These are phyloP conservation scores for Tenualosa ilisha DNA, from an alignment of 2,797 vertebrate genomes.

Conservation along the genomic window DNA sequence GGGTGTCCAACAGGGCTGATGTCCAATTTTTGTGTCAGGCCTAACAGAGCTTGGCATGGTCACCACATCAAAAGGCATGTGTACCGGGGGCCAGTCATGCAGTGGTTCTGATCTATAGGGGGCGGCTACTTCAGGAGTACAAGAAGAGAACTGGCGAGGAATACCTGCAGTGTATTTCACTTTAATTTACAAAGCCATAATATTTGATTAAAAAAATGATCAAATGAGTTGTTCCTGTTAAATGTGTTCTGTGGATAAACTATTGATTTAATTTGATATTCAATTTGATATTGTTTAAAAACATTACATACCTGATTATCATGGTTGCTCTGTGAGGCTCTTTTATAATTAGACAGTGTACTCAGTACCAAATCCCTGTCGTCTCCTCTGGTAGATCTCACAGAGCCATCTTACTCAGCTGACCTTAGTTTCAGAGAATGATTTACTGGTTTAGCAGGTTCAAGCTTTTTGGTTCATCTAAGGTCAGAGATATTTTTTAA, in stretches of 20 bases:
- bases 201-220: no score
- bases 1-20: constrained; percentile 82
- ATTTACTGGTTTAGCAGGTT: background rate
- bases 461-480: background rate
- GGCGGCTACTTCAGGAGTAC: constrained; percentile 64
- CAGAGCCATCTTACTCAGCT: background rate
- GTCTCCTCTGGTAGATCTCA: background rate
- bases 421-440: background rate
- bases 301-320: no score
- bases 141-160: constrained; percentile 18
- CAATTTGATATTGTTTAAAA: no score
- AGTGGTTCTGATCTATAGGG: constrained; percentile 64
- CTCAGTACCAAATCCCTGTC: no score
- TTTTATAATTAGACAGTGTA: no score
- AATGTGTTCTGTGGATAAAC: no score
- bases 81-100: constrained; percentile 48
- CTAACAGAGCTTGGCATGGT: constrained; percentile 63
- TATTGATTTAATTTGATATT: no score
- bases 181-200: no score
- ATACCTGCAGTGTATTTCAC: no score
- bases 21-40: constrained; percentile 88
- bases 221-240: no score
- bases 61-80: background rate
- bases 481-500: background rate
- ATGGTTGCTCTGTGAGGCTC: no score